phyloP scores from a whole-genome alignment of 2,888 invertebrate species.

The Habroteleia sp. region DNA sequence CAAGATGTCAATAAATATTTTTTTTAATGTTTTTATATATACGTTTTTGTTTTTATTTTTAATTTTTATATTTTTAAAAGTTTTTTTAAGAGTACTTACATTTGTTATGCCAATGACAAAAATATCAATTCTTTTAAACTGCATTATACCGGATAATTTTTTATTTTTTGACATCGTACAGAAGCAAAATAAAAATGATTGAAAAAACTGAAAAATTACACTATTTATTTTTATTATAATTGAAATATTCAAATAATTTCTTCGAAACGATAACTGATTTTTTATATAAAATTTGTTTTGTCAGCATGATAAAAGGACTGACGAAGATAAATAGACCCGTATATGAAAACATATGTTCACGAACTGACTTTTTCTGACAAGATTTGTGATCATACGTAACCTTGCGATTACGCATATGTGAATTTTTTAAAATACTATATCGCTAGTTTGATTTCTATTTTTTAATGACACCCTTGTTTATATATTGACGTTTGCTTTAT shows the following conservation, averaged over 20 bases:
- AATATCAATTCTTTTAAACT: not conserved
- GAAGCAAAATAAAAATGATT: not conserved
- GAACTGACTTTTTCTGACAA: constrained; percentile 41
- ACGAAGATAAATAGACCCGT: constrained; percentile 54
- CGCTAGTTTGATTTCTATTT: constrained; percentile 28
- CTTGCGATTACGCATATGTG: constrained; percentile 49
- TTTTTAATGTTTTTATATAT: no score
- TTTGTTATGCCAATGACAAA: no score
- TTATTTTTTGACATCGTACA: constrained; percentile 7
- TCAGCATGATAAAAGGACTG: constrained; percentile 39
- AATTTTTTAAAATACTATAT: constrained; percentile 35
- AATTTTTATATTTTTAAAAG: not conserved
- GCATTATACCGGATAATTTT: constrained; percentile 13
- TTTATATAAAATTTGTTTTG: constrained; percentile 37
- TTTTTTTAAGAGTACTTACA: no score
- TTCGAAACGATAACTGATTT: constrained; percentile 31
- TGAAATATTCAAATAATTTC: constrained; percentile 40
- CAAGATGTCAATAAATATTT: no score
- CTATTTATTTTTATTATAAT: constrained; percentile 41
- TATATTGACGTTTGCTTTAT: constrained; percentile 24
- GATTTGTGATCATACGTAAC: constrained; percentile 53
- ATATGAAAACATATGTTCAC: constrained; percentile 52
- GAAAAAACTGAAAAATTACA: not conserved
- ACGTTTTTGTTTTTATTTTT: constrained; percentile 1
- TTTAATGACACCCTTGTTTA: constrained; percentile 27